Percentiles rank a stretch among this genome's conserved stretches.
These are phyloP conservation scores for Chauna torquata DNA, from an alignment of 2,113 vertebrate species.

Conservation along the genomic window DNA sequence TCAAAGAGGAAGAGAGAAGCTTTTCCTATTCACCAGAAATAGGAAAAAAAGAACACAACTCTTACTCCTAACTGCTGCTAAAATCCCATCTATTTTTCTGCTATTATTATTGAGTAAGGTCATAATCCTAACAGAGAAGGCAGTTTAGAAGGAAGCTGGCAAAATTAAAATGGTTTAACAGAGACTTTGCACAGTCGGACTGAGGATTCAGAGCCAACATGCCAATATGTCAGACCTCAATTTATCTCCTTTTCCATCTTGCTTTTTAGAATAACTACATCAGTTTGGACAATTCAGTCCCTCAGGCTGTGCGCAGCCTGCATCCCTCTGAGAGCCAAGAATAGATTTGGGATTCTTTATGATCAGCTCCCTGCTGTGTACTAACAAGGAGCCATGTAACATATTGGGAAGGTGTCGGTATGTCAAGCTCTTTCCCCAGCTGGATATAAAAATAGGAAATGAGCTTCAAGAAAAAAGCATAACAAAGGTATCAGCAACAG, in stretches of 20 bases:
- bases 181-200: not conserved
- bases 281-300: not conserved
- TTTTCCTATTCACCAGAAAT: not conserved
- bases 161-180: not conserved
- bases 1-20: not conserved
- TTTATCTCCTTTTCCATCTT: not conserved
- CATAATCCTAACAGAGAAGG: not conserved
- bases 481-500: not conserved
- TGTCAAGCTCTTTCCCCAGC: conserved; percentile 3
- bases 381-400: conserved; percentile 12
- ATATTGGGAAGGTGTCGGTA: conserved; percentile 26
- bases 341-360: conserved; percentile 1
- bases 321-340: not conserved
- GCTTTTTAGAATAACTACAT: not conserved
- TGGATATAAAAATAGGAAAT: conserved; percentile 17
- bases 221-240: not conserved
- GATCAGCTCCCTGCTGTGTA: not conserved
- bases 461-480: not conserved
- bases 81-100: not conserved
- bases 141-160: not conserved
- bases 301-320: not conserved
- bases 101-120: not conserved
- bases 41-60: not conserved
- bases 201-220: not conserved
- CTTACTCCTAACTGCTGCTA: not conserved